phyloP scores from a whole-genome alignment of 1,140 invertebrate genomes.

The Anoplolepis gracilipes region DNA sequence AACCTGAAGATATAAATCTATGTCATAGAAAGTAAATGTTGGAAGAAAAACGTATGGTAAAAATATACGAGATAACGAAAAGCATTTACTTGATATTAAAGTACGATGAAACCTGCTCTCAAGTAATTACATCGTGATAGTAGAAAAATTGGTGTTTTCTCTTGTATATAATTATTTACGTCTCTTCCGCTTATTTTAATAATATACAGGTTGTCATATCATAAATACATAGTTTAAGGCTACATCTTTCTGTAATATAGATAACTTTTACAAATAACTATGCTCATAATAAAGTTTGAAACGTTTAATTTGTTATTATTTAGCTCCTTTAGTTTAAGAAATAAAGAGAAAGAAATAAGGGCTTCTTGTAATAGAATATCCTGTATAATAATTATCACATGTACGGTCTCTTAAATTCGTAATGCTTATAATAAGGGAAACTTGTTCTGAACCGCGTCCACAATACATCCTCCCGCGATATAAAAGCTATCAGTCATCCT shows the following conservation, averaged over 20 bases:
- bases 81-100: neutral
- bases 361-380: too few relatives aligned
- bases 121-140: neutral
- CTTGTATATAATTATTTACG: neutral
- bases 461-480: slow-evolving; percentile 82
- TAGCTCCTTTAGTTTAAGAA: too few relatives aligned
- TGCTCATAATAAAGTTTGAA: too few relatives aligned
- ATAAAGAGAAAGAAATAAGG: too few relatives aligned
- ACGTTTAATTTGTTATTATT: too few relatives aligned
- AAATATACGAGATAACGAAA: neutral
- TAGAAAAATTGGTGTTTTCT: neutral
- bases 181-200: neutral
- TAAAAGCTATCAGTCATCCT: slow-evolving; percentile 82
- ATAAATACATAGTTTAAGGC: too few relatives aligned
- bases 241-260: too few relatives aligned
- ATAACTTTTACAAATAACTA: too few relatives aligned
- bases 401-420: slow-evolving; percentile 39
- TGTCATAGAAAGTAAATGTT: neutral
- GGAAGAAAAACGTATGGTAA: neutral
- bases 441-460: slow-evolving; percentile 60
- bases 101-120: neutral
- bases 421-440: slow-evolving; percentile 44
- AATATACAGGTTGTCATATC: neutral
- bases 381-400: neutral
- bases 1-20: neutral